These are phyloP conservation scores for Alloscopus bannaensis DNA, from an alignment of 2,888 invertebrate genomes.

Conservation along the genomic window DNA sequence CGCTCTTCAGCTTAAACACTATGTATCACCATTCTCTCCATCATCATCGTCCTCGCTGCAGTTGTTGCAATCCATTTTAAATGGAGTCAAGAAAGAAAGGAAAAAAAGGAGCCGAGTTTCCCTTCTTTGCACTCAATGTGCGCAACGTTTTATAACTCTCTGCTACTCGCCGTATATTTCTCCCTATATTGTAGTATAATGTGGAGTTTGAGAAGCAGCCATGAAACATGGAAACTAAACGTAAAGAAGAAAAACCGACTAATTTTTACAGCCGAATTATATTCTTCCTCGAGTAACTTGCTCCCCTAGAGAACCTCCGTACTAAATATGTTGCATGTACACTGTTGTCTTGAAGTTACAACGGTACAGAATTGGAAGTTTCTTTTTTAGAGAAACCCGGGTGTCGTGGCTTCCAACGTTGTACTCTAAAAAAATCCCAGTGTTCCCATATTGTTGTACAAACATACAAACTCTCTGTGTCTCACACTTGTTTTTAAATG, in stretches of 20 bases:
- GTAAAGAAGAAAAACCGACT: slow-evolving; percentile 44
- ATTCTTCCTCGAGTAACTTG: slow-evolving; percentile 49
- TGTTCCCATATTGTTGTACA: slow-evolving; percentile 54
- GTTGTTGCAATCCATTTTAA: slow-evolving; percentile 61
- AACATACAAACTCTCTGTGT: too few relatives aligned
- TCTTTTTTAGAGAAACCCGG: slow-evolving; percentile 36
- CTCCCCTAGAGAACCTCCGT: too few relatives aligned
- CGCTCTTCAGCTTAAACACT: slow-evolving; percentile 18
- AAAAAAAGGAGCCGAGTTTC: background rate
- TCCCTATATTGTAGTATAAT: slow-evolving; percentile 23
- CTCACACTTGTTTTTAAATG: background rate
- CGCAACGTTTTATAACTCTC: background rate
- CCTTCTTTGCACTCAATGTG: background rate
- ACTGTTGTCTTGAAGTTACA: slow-evolving; percentile 23
- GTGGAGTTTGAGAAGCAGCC: slow-evolving; percentile 26
- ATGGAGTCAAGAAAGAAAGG: background rate
- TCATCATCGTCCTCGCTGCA: slow-evolving; percentile 35
- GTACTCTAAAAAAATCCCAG: too few relatives aligned
- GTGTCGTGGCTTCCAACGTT: too few relatives aligned
- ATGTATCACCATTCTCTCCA: slow-evolving; percentile 33
- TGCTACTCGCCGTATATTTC: slow-evolving; percentile 8
- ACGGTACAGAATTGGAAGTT: slow-evolving; percentile 24
- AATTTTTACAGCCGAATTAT: slow-evolving; percentile 63
- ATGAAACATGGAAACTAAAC: slow-evolving; percentile 36
- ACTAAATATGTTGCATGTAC: too few relatives aligned